A percentile compares a stretch with the other conserved stretches of the same genome.
Evolutionary conservation across 2,888 invertebrate genomes (phyloP).

Genomic region (Pseudanteris insignis): DNA sequence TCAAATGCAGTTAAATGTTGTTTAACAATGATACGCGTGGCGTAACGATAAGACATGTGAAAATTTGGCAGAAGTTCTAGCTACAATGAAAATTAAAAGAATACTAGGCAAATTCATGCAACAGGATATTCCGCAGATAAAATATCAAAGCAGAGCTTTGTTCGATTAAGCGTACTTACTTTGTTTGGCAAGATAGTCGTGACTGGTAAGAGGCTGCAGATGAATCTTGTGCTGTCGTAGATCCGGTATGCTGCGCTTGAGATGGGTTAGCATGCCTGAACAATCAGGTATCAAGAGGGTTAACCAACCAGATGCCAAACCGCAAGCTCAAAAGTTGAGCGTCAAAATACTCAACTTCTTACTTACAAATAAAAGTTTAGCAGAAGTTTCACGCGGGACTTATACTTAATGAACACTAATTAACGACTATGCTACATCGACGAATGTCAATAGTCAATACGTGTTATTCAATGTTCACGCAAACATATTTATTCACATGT

Average conservation of each 20-base stretch:
- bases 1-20: too few relatives aligned
- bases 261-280: constrained; percentile 88
- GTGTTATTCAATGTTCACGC: constrained; percentile 19
- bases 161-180: constrained; percentile 60
- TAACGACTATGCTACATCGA: constrained; percentile 36
- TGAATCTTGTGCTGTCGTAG: constrained; percentile 79
- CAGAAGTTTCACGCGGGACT: constrained; percentile 25
- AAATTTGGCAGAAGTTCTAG: constrained; percentile 12
- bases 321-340: constrained; percentile 47
- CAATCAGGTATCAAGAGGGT: constrained; percentile 66
- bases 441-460: constrained; percentile 6
- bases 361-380: constrained; percentile 43
- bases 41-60: too few relatives aligned
- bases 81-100: constrained; percentile 21
- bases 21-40: too few relatives aligned
- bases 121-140: constrained; percentile 18
- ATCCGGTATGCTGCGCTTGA: constrained; percentile 89
- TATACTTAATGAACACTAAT: constrained; percentile 25
- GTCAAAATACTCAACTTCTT: constrained; percentile 37
- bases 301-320: constrained; percentile 57
- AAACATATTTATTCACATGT: too few relatives aligned
- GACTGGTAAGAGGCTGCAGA: constrained; percentile 80
- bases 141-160: constrained; percentile 28
- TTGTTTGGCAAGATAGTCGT: constrained; percentile 68
- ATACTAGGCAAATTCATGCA: constrained; percentile 30